Conservation (phyloP, 2,113 vertebrate species). For the Turnix velox region DNA sequence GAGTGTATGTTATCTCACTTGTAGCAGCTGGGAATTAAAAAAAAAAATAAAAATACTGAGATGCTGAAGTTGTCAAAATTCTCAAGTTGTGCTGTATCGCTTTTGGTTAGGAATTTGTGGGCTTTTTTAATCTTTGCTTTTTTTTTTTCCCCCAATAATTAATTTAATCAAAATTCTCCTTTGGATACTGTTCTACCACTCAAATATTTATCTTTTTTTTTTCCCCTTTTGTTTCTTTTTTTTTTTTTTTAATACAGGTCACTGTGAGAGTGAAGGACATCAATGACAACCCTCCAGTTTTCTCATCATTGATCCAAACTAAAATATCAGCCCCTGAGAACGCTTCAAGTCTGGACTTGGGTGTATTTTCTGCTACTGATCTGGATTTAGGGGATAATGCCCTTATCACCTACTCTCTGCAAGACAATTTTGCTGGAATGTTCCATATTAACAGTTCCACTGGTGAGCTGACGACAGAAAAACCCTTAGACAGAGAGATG, state of each 20-base stretch:
- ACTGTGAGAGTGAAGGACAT: constrained; percentile 35
- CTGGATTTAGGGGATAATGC: constrained; percentile 43
- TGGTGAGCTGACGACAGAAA: constrained; percentile 2
- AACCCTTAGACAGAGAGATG: constrained; percentile 50
- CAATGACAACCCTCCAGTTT: constrained; percentile 62
- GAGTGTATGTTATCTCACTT: neutral
- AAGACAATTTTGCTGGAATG: constrained; percentile 28
- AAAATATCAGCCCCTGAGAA: constrained; percentile 48
- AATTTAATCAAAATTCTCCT: neutral
- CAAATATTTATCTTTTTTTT: neutral
- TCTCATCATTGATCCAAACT: constrained; percentile 17
- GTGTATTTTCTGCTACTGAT: constrained; percentile 49
- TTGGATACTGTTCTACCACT: neutral
- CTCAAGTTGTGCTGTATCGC: neutral
- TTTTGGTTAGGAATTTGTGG: neutral
- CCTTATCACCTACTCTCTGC: constrained; percentile 37
- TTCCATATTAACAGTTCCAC: constrained; percentile 53
- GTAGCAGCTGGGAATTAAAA: neutral
- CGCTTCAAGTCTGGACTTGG: neutral
- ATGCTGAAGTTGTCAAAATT: neutral
- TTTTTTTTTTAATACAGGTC: neutral
- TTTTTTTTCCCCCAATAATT: neutral
- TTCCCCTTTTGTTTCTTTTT: too few relatives aligned
- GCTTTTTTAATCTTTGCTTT: neutral
- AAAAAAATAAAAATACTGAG: neutral